Evolutionary conservation across 2,113 vertebrate genomes (phyloP).

Genomic region (Romanogobio albipinnatus): DNA sequence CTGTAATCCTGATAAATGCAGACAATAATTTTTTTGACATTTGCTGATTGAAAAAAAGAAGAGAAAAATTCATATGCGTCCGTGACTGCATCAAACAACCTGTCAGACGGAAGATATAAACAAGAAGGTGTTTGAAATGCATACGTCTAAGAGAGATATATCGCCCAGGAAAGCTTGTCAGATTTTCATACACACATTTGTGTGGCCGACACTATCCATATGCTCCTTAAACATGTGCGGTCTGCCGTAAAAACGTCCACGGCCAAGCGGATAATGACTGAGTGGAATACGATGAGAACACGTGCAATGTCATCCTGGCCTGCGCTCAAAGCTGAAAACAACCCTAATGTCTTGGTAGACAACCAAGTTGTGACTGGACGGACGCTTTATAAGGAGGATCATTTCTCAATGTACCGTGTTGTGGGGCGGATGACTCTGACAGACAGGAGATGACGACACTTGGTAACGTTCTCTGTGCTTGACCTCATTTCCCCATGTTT

Average conservation of each 20-base stretch:
- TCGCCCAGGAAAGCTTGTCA: conserved; percentile 4
- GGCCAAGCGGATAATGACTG: not conserved
- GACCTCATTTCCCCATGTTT: conserved; percentile 50
- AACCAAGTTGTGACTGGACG: conserved; percentile 8
- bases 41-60: not conserved
- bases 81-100: not conserved
- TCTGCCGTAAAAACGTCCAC: not conserved
- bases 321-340: conserved; percentile 13
- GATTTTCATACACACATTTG: conserved; percentile 14
- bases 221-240: conserved; percentile 11
- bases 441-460: conserved; percentile 15
- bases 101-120: not conserved
- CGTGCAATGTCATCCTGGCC: conserved; percentile 18
- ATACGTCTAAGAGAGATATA: not conserved
- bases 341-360: conserved; percentile 21
- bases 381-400: conserved; percentile 1
- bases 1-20: not conserved
- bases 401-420: conserved; percentile 30
- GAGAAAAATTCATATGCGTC: not conserved
- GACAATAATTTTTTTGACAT: not conserved
- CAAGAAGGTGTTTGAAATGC: conserved; percentile 3
- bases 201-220: conserved; percentile 35
- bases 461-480: conserved; percentile 21
- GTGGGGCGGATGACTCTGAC: conserved; percentile 5
- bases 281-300: conserved; percentile 24